phyloP scores from a whole-genome alignment of 2,888 invertebrate genomes.

The Cheilosia vernalis region DNA sequence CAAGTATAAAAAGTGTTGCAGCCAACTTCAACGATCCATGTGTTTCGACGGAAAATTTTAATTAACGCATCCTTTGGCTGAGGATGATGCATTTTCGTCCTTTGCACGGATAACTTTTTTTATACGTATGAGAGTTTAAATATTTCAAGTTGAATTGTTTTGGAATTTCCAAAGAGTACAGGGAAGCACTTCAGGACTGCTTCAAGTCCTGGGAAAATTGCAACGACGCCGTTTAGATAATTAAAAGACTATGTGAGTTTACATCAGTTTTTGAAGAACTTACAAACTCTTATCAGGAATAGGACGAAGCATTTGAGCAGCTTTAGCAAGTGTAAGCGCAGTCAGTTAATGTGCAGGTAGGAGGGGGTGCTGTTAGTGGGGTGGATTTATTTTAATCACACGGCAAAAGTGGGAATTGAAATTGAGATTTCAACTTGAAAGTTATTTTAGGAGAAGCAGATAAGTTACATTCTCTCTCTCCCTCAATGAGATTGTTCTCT shows the following conservation, averaged over 20 bases:
- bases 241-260: constrained; percentile 42
- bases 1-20: constrained; percentile 25
- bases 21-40: constrained; percentile 33
- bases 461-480: too few species aligned
- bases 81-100: constrained; percentile 41
- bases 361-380: too few species aligned
- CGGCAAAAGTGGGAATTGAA: too few species aligned
- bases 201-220: constrained; percentile 18
- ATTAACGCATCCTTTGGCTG: constrained; percentile 65
- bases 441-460: too few species aligned
- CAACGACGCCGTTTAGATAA: constrained; percentile 44
- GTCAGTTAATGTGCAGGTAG: too few species aligned
- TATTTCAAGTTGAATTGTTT: constrained; percentile 42
- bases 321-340: too few species aligned
- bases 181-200: background rate
- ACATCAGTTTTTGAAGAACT: constrained; percentile 32
- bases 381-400: too few species aligned
- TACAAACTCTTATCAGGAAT: constrained; percentile 14
- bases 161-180: background rate
- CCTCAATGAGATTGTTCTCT: too few species aligned
- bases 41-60: constrained; percentile 49
- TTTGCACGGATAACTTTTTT: constrained; percentile 51
- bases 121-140: constrained; percentile 30
- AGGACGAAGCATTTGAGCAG: background rate
- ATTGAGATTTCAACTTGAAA: too few species aligned